Base-by-base conservation (phyloP, 1,140 invertebrate species). In the Vanessa atalanta region DNA sequence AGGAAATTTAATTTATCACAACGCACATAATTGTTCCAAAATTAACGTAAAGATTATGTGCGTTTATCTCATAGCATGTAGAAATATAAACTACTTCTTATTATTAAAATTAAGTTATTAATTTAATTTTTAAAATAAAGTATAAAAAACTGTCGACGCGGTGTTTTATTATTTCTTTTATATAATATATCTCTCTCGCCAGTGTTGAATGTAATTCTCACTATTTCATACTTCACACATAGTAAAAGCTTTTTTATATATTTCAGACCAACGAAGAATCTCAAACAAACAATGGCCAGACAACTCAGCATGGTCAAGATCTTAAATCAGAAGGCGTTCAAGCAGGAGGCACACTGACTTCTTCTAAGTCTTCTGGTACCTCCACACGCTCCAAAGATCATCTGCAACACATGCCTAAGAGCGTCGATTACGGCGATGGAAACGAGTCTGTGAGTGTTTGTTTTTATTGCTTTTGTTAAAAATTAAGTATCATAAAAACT, bases 271-370 rank as follows among this genome's bases (percentile, higher is more conserved):
- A 91, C 15, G 94, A 95, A 77, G 94, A 95, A 26, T 91, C 86
- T 16, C 90, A 92, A 79, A 74, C 82, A 43, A 70, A 79, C 86
- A 75, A 81, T 74, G 87, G 90, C 37, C 93, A 89, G 13, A 88
- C 79, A 65, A 43, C 77, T 76, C 82, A 94, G 87, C 83, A 93
- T 80, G 92, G 85, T 63, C 94, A 95, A 75, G 94, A 95, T 72
- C 87, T 93, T 3, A 97, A 97, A 89, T 97, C 96, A 6, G 96
- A 97, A 92, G 96, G 96, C 6, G 96, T 96, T 0, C 96, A 97
- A 87, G 96, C 96, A 0, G 96, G 96, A 23, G 96, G 96, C 3
- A 95, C 96, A 0, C 88, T 96, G 26, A 93, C 89, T 2, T 84
- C 88, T 9, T 93, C 94, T 55, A 95, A 95, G 81, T 94, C 93